Conservation (phyloP, 2,888 invertebrate species). For the Petrophora chlorosata region DNA sequence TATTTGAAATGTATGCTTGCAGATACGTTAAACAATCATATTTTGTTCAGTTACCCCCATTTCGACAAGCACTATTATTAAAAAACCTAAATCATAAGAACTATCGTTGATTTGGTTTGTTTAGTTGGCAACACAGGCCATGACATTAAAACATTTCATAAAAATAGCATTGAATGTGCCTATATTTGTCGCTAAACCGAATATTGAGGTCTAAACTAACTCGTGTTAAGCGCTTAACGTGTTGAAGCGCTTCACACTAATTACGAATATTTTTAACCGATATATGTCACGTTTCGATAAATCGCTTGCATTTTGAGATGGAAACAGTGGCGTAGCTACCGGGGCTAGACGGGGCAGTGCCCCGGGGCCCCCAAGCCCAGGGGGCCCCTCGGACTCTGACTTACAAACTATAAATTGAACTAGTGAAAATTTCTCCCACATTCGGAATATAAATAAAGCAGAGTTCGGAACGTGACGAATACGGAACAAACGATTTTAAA, state of each 20-base stretch:
- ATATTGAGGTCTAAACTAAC: conserved; percentile 24
- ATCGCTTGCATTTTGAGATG: background rate
- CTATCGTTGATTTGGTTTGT: conserved; percentile 37
- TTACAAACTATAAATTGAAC: too few species aligned
- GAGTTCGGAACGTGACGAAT: too few species aligned
- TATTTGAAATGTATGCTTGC: conserved; percentile 5
- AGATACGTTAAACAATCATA: conserved; percentile 5
- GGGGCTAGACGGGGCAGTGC: too few species aligned
- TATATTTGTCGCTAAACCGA: conserved; percentile 23
- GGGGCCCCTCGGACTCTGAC: too few species aligned
- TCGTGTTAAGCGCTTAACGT: too few species aligned
- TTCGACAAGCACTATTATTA: background rate
- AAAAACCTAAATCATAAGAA: background rate
- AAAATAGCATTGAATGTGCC: conserved; percentile 10
- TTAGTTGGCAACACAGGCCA: conserved; percentile 44
- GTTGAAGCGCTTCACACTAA: conserved; percentile 15
- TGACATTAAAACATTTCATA: conserved; percentile 37
- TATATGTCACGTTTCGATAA: conserved; percentile 1
- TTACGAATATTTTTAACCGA: conserved; percentile 9
- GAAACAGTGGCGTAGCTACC: too few species aligned
- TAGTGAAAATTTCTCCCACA: too few species aligned
- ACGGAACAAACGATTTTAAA: too few species aligned
- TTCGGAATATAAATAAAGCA: too few species aligned
- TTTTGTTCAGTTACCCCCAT: conserved; percentile 2
- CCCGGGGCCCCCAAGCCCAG: too few species aligned